These are phyloP conservation scores for Dendrolimus kikuchii DNA, from an alignment of 1,140 invertebrate genomes.

Conservation along the genomic window DNA sequence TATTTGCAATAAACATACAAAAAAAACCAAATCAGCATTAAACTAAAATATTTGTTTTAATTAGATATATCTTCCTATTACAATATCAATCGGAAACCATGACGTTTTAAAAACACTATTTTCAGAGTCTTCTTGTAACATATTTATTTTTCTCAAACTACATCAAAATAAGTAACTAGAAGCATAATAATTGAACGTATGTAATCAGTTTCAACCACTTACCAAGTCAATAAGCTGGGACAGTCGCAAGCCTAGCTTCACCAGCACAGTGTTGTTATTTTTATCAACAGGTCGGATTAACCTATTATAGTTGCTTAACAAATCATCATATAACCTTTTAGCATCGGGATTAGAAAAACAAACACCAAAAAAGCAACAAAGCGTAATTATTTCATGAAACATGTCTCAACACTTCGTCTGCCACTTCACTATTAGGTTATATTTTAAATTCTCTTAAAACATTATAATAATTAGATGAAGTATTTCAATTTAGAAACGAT, in stretches of 20 bases:
- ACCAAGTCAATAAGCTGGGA: constrained; percentile 97
- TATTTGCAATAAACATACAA: too few relatives aligned
- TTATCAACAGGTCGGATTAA: constrained; percentile 94
- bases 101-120: too few relatives aligned
- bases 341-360: constrained; percentile 86
- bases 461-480: too few relatives aligned
- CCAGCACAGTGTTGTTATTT: constrained; percentile 93
- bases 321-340: constrained; percentile 94
- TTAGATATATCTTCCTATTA: too few relatives aligned
- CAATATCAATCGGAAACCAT: too few relatives aligned
- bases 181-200: neutral
- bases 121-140: too few relatives aligned
- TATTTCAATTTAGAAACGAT: neutral
- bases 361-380: constrained; percentile 27
- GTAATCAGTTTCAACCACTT: constrained; percentile 57
- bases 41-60: too few relatives aligned
- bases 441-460: neutral
- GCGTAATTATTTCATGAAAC: constrained; percentile 19
- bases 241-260: constrained; percentile 91
- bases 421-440: constrained; percentile 8
- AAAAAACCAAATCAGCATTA: too few relatives aligned
- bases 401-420: constrained; percentile 15
- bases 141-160: too few relatives aligned
- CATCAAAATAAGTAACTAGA: too few relatives aligned
- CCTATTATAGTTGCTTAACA: constrained; percentile 96